Percentiles rank a stretch among this genome's conserved stretches.
These are phyloP conservation scores for Tichodroma muraria DNA, from an alignment of 2,113 vertebrate species.

Conservation along the genomic window DNA sequence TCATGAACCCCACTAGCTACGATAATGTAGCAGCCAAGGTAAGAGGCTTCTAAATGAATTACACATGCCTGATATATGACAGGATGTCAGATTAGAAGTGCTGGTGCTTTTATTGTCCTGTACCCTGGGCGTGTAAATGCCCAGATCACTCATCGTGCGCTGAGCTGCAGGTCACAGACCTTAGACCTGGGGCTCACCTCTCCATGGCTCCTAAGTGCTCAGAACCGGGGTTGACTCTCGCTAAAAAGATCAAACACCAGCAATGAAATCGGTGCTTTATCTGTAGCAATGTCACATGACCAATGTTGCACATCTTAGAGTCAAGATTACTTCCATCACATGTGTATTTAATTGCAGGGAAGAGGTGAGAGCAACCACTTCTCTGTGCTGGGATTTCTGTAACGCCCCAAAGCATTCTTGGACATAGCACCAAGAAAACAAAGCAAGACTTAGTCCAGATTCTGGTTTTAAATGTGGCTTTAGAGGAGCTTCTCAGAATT, in stretches of 20 bases:
- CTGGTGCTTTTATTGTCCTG: neutral
- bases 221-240: neutral
- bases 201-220: neutral
- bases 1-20: constrained; percentile 92
- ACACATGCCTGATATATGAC: neutral
- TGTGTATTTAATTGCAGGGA: neutral
- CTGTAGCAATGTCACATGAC: fast-evolving
- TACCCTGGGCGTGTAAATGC: neutral
- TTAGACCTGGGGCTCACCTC: neutral
- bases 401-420: neutral
- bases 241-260: neutral
- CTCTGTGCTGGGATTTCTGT: neutral
- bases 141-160: fast-evolving
- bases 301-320: neutral
- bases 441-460: neutral
- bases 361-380: neutral
- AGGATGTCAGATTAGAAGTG: neutral
- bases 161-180: neutral
- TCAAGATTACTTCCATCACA: neutral
- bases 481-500: neutral
- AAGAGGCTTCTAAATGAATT: neutral
- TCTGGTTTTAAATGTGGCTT: neutral
- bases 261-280: neutral
- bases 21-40: constrained; percentile 94
- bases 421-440: neutral